Conservation (phyloP, 2,113 vertebrate genomes). For the Chaetodon trifascialis region DNA sequence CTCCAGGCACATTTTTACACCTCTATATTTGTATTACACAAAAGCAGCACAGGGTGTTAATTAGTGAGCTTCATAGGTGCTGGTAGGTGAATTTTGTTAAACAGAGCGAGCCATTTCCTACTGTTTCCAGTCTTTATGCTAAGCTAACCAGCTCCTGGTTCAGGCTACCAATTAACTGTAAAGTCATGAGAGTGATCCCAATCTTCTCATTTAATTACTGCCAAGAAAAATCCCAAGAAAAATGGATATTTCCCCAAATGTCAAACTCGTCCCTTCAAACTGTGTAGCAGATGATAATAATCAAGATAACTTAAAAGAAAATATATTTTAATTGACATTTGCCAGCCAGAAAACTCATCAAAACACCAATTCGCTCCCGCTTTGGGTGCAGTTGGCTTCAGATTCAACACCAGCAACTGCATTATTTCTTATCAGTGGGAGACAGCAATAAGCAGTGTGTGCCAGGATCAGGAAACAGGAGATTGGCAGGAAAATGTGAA, state of each 20-base stretch:
- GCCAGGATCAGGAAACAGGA: constrained; percentile 30
- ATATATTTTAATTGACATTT: constrained; percentile 4
- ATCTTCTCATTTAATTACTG: neutral
- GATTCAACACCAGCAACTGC: constrained; percentile 35
- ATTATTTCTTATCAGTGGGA: constrained; percentile 52
- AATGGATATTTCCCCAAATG: neutral
- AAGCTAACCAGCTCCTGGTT: neutral
- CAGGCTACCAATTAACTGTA: too few relatives aligned
- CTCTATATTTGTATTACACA: neutral
- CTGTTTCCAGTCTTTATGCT: neutral
- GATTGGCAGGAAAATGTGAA: neutral
- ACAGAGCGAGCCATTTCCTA: neutral
- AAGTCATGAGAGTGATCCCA: neutral
- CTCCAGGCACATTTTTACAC: neutral
- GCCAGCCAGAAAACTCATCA: constrained; percentile 17
- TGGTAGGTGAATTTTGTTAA: neutral
- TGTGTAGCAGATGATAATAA: neutral
- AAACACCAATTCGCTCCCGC: constrained; percentile 27
- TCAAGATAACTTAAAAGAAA: neutral
- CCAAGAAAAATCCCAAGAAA: neutral
- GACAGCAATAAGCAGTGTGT: constrained; percentile 20
- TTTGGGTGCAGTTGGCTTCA: constrained; percentile 23
- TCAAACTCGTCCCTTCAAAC: neutral
- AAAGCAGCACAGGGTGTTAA: neutral
- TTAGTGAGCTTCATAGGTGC: neutral